Evolutionary conservation across 2,797 vertebrate species (phyloP), one percentile per base, ranked within the genome.

Genomic region (Melanogrammus aeglefinus): DNA sequence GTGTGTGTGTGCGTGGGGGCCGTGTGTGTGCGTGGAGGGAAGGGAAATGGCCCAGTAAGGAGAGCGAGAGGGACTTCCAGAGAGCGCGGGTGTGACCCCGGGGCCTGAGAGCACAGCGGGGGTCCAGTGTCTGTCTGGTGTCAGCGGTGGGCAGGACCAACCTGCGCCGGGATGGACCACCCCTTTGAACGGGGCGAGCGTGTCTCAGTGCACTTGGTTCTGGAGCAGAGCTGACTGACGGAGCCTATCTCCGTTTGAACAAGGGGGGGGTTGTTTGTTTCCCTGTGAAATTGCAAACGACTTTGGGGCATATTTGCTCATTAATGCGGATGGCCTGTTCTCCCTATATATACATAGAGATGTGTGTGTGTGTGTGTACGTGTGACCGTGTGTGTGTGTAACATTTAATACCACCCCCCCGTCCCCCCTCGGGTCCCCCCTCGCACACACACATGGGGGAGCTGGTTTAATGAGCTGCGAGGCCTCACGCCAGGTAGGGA

Each of bases 391-490:
- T 33, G 31, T 33, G 31, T 33, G 74, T 90, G 83, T 88, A 92
- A 91, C 91, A 95, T 94, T 94, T 92, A 93, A 92, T 93, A 93
- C 91, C 91, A 93, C 90, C 86, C 94, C 90, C 93, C 16, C 44
- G 2, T 4, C 39, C 39, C 39, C 39, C 39, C 39, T 10, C 39
- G 2, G 6, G 1, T 41, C 12, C 39, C 1, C 39, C 7, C 39
- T 8, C 39, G 12, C 39, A 47, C 44, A 16, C 44, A 13, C 44
- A 47, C 94, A 91, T 93, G 85, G 92, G 94, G 94, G 93, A 91
- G 92, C 82, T 87, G 94, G 92, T 96, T 96, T 96, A 97, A 96
- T 95, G 94, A 96, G 94, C 93, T 92, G 92, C 90, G 93, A 94
- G 93, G 94, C 94, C 91, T 93, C 92, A 91, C 95, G 96, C 96